Evolutionary conservation across 1,140 invertebrate genomes (phyloP).

Genomic region (Eciton burchellii): DNA sequence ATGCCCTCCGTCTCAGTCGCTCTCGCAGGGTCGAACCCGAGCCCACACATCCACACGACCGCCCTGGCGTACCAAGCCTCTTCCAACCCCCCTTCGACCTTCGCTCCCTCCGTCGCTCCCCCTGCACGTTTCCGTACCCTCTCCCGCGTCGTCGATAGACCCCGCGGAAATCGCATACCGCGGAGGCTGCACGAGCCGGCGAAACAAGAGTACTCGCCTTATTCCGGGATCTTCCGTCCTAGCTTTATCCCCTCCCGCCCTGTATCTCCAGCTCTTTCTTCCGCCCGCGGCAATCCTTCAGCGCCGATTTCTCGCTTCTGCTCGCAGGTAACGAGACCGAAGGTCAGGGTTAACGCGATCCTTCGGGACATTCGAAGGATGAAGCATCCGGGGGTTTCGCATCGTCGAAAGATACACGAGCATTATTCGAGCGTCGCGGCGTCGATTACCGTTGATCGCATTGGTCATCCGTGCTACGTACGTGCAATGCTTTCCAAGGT

Average conservation of each 20-base stretch:
- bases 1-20: slow-evolving; percentile 53
- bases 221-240: slow-evolving; percentile 47
- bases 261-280: not conserved
- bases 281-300: not conserved
- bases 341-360: slow-evolving; percentile 61
- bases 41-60: slow-evolving; percentile 72
- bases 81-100: slow-evolving; percentile 37
- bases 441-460: not conserved
- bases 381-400: slow-evolving; percentile 24
- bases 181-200: slow-evolving; percentile 37
- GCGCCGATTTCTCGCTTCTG: slow-evolving; percentile 31
- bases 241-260: not conserved
- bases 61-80: slow-evolving; percentile 72
- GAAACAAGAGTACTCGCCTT: slow-evolving; percentile 54
- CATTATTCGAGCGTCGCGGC: slow-evolving; percentile 4
- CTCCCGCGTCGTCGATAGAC: slow-evolving; percentile 38
- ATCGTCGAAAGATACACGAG: slow-evolving; percentile 19
- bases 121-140: slow-evolving; percentile 37
- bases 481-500: not conserved
- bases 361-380: slow-evolving; percentile 48
- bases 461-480: not conserved
- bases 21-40: slow-evolving; percentile 74
- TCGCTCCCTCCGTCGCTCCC: slow-evolving; percentile 3
- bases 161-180: slow-evolving; percentile 59
- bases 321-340: slow-evolving; percentile 53